Evolutionary conservation across 2,113 vertebrate genomes (phyloP).

Genomic region (Illadopsis cleaveri): DNA sequence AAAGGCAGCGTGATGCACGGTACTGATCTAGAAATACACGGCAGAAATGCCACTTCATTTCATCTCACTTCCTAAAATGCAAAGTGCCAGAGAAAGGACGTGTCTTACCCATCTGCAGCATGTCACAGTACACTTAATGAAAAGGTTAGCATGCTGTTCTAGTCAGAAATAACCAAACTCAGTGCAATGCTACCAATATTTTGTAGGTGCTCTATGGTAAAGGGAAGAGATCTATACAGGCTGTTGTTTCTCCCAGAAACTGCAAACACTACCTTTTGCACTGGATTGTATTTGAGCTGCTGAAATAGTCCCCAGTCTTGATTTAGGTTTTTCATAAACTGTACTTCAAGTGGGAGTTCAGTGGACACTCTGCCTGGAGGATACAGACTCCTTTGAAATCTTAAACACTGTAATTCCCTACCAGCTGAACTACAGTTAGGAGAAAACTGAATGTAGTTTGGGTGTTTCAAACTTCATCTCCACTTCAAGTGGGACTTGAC

Average conservation of each 20-base stretch:
- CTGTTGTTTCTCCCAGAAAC: not conserved
- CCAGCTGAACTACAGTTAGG: not conserved
- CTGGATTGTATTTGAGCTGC: not conserved
- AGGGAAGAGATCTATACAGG: not conserved
- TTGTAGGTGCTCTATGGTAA: not conserved
- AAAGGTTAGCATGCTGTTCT: not conserved
- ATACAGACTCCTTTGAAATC: not conserved
- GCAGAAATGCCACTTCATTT: not conserved
- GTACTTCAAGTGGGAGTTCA: not conserved
- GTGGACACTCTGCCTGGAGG: not conserved
- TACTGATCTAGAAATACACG: accelerated
- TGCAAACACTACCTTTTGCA: not conserved
- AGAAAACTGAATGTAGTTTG: not conserved
- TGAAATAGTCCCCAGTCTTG: not conserved
- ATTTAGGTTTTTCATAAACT: not conserved
- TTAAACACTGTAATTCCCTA: not conserved
- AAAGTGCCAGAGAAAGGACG: not conserved
- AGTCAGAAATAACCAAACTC: not conserved
- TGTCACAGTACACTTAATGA: not conserved
- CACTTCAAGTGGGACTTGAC: not conserved
- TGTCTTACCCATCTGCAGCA: not conserved
- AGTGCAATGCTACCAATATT: not conserved
- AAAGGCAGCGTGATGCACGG: not conserved
- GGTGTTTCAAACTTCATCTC: not conserved
- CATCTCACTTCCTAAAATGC: not conserved